A percentile compares a stretch with the other conserved stretches of the same genome.
phyloP scores from a whole-genome alignment of 2,113 vertebrate genomes.

The Heterotis niloticus region DNA sequence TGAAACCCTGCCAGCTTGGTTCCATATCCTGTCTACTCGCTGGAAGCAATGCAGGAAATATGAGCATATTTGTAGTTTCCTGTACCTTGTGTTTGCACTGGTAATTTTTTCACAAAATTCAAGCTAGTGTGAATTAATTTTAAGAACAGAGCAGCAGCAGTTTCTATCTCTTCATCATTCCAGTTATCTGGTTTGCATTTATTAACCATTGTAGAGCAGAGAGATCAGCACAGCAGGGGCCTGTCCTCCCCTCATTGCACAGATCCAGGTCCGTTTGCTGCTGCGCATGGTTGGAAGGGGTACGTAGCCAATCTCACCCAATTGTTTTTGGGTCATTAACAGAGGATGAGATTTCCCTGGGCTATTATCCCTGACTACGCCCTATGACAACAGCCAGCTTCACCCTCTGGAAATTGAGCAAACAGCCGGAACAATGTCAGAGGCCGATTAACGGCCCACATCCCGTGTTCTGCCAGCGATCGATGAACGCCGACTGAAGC shows the following conservation, averaged over 20 bases:
- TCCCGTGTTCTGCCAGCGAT: neutral
- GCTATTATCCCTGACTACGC: neutral
- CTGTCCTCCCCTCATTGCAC: too few relatives aligned
- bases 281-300: conserved; percentile 4
- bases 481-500: neutral
- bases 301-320: neutral
- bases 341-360: neutral
- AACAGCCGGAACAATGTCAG: neutral
- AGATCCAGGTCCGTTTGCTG: neutral
- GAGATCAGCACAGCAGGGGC: neutral
- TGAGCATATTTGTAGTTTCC: neutral
- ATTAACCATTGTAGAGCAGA: neutral
- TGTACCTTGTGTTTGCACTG: neutral
- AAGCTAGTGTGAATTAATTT: neutral
- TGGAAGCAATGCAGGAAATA: too few relatives aligned
- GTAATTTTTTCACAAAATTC: neutral
- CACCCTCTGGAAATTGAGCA: neutral
- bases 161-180: neutral
- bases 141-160: neutral
- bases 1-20: neutral
- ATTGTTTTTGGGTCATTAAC: conserved; percentile 9
- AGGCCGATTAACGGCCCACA: neutral
- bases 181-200: neutral
- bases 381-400: neutral
- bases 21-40: neutral